Percentiles rank a stretch among this genome's conserved stretches.
These are phyloP conservation scores for Ornithoptera alexandrae DNA, from an alignment of 2,888 invertebrate genomes.

Conservation along the genomic window DNA sequence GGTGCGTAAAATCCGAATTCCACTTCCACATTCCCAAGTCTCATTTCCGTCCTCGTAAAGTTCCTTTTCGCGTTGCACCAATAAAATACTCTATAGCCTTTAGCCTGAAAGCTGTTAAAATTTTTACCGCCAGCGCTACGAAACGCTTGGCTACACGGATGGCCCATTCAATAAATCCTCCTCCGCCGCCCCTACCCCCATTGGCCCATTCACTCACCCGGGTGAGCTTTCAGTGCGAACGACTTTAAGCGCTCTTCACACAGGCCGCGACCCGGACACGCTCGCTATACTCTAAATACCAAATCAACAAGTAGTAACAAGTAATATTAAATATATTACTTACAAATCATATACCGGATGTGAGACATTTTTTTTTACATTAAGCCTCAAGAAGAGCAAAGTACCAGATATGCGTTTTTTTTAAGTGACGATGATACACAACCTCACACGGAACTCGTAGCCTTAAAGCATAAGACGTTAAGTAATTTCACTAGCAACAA, in stretches of 20 bases:
- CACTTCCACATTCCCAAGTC: background rate
- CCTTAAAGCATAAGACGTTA: too few species aligned
- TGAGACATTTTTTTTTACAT: too few species aligned
- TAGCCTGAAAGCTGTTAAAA: constrained; percentile 59
- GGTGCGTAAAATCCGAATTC: background rate
- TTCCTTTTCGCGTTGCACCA: constrained; percentile 42
- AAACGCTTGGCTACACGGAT: background rate
- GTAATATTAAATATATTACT: too few species aligned
- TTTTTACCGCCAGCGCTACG: constrained; percentile 46
- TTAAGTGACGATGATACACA: too few species aligned
- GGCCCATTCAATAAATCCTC: constrained; percentile 11
- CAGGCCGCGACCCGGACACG: too few species aligned
- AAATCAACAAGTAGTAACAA: too few species aligned
- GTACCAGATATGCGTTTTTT: too few species aligned
- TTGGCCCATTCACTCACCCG: background rate
- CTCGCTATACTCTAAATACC: too few species aligned
- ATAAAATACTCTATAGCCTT: constrained; percentile 51
- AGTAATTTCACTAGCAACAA: too few species aligned
- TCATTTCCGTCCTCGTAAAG: constrained; percentile 31
- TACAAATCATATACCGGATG: too few species aligned
- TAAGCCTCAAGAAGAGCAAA: too few species aligned
- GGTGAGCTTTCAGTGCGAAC: background rate
- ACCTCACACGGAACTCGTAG: too few species aligned
- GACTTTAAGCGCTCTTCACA: background rate
- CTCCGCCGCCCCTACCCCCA: background rate